These are phyloP conservation scores for Prosopocoilus inquinatus DNA, from an alignment of 2,888 invertebrate genomes.

Conservation along the genomic window DNA sequence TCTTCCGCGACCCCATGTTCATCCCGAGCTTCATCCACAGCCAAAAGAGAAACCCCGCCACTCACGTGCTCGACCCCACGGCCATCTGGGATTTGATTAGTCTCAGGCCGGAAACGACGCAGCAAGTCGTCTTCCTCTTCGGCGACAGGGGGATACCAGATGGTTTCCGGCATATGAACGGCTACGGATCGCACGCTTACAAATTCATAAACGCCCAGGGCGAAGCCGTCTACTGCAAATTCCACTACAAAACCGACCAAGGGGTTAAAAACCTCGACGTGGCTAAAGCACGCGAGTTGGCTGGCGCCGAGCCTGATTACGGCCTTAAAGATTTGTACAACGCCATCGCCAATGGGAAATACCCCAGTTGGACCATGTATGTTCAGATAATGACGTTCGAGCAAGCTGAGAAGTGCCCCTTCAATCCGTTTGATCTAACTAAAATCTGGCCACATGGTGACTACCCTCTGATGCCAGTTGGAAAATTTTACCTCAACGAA, in stretches of 20 bases:
- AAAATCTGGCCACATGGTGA: constrained; percentile 90
- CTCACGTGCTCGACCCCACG: constrained; percentile 86
- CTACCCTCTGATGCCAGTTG: constrained; percentile 85
- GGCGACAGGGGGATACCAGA: constrained; percentile 92
- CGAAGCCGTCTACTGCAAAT: constrained; percentile 78
- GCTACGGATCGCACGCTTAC: constrained; percentile 93
- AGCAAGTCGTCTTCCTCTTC: constrained; percentile 83
- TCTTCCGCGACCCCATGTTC: constrained; percentile 83
- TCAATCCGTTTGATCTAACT: constrained; percentile 92
- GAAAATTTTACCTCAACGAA: constrained; percentile 79
- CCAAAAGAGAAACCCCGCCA: constrained; percentile 92
- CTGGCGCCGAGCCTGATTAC: constrained; percentile 84
- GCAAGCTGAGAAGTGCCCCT: constrained; percentile 75
- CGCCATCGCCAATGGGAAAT: constrained; percentile 73
- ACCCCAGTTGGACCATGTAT: constrained; percentile 76
- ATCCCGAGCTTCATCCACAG: constrained; percentile 97
- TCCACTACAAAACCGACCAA: constrained; percentile 91
- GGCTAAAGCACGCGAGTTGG: constrained; percentile 67
- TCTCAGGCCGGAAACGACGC: constrained; percentile 81
- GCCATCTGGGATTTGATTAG: constrained; percentile 97
- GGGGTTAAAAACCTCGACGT: constrained; percentile 77
- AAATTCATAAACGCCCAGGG: constrained; percentile 80
- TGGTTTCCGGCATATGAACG: constrained; percentile 91
- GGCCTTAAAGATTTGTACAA: constrained; percentile 86
- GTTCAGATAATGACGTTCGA: constrained; percentile 86